Base-by-base conservation (phyloP, 2,113 vertebrate genomes). In the Tympanuchus pallidicinctus region DNA sequence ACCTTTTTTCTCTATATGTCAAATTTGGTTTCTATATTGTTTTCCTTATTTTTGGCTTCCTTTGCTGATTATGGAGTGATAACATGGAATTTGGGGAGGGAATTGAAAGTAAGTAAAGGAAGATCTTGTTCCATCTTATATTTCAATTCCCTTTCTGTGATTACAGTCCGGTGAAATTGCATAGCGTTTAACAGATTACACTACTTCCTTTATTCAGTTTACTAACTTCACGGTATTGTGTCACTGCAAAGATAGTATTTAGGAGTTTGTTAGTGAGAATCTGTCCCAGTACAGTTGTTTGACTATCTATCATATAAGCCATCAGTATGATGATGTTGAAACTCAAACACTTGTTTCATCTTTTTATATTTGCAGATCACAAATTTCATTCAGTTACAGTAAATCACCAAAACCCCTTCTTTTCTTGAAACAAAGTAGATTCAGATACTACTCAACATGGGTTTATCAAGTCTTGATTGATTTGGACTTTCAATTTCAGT, bases 401-500 rank as follows among this genome's bases (percentile, higher is more conserved):
- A 66, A 85, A 72, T 21, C 18, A 78, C 52, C 77, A 90, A 80
- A 2, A 50, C 19, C 4, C 43, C 16, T 90, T 76, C 8, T 8
- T 65, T 88, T 86, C 15, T 60, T 47, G 47, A 59, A 71, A 88
- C 59, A 66, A 72, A n/a, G 3, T 15, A 75, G 14, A 10, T 59
- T 27, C 27, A 63, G 30, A 80, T 40, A 0, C 0, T 56, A 75
- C 76, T 79, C 27, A 65, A n/a, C 34, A 24, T 36, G 87, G 6
- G 73, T 36, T 76, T 48, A 66, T 6, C 8, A 76, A 80, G 75
- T 73, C 27, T 74, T 88, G 10, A 30, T 48, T 3, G 2, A 69
- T 27, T 19, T 2, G 1, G 7, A 54, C 5, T 36, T 94, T 60
- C 76, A 69, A 66, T 85, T 82, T 48, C 43, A 84, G 7, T 57